phyloP scores from a whole-genome alignment of 2,113 vertebrate species.

The Gila orcuttii region DNA sequence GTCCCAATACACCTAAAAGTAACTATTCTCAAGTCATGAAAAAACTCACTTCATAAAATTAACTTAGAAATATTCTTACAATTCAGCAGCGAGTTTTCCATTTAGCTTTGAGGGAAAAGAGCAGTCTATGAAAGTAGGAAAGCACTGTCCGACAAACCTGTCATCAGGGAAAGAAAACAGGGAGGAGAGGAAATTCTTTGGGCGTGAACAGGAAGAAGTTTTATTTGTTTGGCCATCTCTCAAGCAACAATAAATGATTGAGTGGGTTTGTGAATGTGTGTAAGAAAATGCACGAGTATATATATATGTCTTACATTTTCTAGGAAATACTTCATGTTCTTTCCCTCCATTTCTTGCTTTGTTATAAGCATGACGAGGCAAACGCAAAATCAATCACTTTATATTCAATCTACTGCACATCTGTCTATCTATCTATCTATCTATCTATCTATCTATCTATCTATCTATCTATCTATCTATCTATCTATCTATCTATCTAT shows the following conservation, averaged over 20 bases:
- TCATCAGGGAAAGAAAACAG: constrained; percentile 64
- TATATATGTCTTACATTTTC: no score
- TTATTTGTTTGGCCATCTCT: constrained; percentile 37
- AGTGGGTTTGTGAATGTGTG: not conserved
- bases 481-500: not conserved
- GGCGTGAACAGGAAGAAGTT: constrained; percentile 60
- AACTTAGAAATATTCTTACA: not conserved
- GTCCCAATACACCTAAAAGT: not conserved
- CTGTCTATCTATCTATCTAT: not conserved
- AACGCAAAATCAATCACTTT: constrained; percentile 20
- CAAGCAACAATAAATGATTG: not conserved
- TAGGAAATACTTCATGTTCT: not conserved
- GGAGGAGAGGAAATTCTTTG: constrained; percentile 63
- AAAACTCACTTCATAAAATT: not conserved
- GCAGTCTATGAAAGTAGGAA: constrained; percentile 68
- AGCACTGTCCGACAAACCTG: constrained; percentile 55
- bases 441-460: not conserved
- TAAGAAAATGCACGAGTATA: constrained; percentile 4
- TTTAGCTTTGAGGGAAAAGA: not conserved
- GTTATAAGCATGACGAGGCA: not conserved
- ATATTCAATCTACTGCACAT: constrained; percentile 12
- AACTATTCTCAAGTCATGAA: not conserved
- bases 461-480: not conserved
- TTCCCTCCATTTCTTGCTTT: not conserved
- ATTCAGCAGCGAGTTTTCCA: not conserved